Evolutionary conservation across 2,888 invertebrate species (phyloP), one percentile per base, ranked within the genome.

Genomic region (Bombylius discolor): DNA sequence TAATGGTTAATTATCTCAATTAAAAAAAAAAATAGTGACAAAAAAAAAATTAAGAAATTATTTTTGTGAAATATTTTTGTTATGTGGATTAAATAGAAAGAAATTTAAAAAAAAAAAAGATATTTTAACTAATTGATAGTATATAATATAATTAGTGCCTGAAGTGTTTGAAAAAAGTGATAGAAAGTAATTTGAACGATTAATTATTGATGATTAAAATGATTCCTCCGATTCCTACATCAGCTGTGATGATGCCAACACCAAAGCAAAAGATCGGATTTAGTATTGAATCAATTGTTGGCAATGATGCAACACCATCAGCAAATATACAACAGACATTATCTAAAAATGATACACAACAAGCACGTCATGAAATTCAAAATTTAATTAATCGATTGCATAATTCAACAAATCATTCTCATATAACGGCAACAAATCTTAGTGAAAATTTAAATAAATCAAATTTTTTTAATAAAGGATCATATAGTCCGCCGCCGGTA

Each of bases 221-320:
- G 92, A 92, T 92, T 91, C 92, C 92, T 81, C 84, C 91, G 81
- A 89, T 90, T 82, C 90, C 90, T 80, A 89, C 90, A 74, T 89
- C 90, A 79, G 86, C 90, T 77, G 86, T 88, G 77, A 87, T 90
- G 78, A 86, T 91, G 81, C 88, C 90, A 72, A 74, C 72, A 65
- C 87, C 90, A 70, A 91, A 91, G 79, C 92, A 93, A 68, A 93
- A 92, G 78, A 90, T 94, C 74, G 93, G 92, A 68, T 94, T 94
- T 73, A 91, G 90, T 70, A 94, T 94, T 76, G 94, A 94, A 78
- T 90, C 91, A 69, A 92, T 93, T 71, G 93, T 93, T 63, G 93
- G 92, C 65, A 87, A 85, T 61, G 71, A 73, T 64, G 65, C 64
- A 50, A 56, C 60, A 48, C 56, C 61, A 55, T 65, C 61, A 48